Evolutionary conservation across 2,797 vertebrate genomes (phyloP), one percentile per base, ranked within the genome.

Genomic region (Neostethus bicornis): DNA sequence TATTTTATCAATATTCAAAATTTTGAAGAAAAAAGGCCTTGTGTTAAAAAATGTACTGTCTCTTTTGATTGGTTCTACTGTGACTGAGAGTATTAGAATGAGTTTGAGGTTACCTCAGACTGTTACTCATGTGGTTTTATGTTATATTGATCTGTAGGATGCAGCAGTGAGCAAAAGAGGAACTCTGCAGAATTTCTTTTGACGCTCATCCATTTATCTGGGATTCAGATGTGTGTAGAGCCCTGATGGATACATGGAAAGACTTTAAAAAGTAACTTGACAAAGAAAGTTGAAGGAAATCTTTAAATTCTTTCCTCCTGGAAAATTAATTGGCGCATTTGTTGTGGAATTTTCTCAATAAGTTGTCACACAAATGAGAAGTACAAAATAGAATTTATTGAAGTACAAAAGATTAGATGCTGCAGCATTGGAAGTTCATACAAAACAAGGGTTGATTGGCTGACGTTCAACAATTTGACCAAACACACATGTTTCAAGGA

Each of bases 61-160:
- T 61, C 17, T 24, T 63, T 23, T 58, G 61, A 75, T 73, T 70
- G 60, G 66, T 65, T 77, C 24, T 47, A 65, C 61, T 59, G 29
- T 74, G 63, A 82, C 53, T 61, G 57, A 76, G 54, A 66, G 55
- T 52, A 75, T 67, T 75, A 53, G 79, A 83, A 75, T 65, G 17
- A 75, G 72, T 44, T 41, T 45, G 68, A 66, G 59, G 51, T 55
- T 72, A 66, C 46, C 37, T 20, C 43, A 74, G 72, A 79, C 64
- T 41, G 59, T 70, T 68, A 77, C 63, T 83, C 66, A 37, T 75
- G 31, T 51, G 10, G 17, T 26, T 34, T 48, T 61, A 89, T 88
- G 58, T 78, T 48, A 77, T 89, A 89, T 89, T 87, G 85, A 90
- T 88, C 73, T 58, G 28, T 59, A 25, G 71, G 72, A 70, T 24